phyloP scores from a whole-genome alignment of 2,113 vertebrate species.

The Erinaceus europaeus region DNA sequence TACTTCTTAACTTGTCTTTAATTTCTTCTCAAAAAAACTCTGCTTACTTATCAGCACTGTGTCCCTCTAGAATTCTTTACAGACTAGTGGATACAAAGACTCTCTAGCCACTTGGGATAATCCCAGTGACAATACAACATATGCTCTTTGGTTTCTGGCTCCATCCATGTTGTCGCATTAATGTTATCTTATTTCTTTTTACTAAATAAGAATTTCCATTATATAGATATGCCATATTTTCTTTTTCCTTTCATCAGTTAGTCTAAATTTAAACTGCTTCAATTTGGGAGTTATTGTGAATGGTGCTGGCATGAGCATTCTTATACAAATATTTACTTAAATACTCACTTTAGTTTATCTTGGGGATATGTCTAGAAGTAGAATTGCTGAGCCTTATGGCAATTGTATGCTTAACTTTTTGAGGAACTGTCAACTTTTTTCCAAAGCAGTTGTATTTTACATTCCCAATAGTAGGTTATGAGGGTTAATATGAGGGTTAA shows the following conservation, averaged over 20 bases:
- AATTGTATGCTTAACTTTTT: background rate
- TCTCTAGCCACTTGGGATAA: no score
- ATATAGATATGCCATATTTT: background rate
- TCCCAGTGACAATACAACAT: no score
- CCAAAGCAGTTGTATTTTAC: background rate
- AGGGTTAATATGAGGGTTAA: background rate
- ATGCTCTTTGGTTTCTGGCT: background rate
- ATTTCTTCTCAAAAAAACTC: no score
- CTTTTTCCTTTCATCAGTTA: background rate
- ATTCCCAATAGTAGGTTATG: background rate
- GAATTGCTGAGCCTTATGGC: background rate
- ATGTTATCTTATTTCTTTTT: background rate
- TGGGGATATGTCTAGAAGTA: background rate
- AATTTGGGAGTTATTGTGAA: background rate
- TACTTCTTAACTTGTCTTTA: no score
- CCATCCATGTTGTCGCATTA: background rate
- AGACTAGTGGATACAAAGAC: no score
- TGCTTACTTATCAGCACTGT: no score
- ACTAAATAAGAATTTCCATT: background rate
- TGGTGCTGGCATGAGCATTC: background rate
- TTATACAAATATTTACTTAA: background rate
- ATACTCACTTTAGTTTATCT: background rate
- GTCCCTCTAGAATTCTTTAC: no score
- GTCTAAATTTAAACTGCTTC: background rate
- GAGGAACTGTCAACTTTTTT: background rate